Evolutionary conservation across 2,797 vertebrate genomes (phyloP), one percentile per base, ranked within the genome.

Genomic region (Gastrophryne carolinensis): DNA sequence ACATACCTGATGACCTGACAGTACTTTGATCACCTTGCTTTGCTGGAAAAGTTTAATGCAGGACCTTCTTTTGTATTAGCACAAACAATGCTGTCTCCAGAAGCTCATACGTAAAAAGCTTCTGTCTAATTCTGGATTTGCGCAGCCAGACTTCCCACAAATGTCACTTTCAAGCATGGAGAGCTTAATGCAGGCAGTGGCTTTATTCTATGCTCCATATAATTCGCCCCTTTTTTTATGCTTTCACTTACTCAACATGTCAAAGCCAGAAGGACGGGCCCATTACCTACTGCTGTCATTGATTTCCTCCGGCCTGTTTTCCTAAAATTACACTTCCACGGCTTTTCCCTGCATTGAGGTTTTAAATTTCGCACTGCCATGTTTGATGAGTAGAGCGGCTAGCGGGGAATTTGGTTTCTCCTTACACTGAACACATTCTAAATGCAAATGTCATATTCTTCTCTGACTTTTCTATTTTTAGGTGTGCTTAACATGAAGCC

Each of bases 201-300:
- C 52, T 52, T 57, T 29, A 19, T 21, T 61, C 29, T 52, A 63
- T 63, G 58, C 47, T 63, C 61, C 57, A 63, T 73, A 73, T 63
- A 61, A 49, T 54, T 56, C 17, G 2, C n/a, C 49, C 61, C 49
- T 9, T 35, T 12, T 34, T 65, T 73, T 44, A 65, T 60, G 44
- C 26, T 39, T 27, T 34, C 56, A 60, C 53, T 75, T 75, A 68
- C 41, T 75, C 73, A 75, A 68, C 73, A 68, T 61, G 73, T 75
- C 73, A 61, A 19, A 61, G 34, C 50, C 50, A 75, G 44, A 52
- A 61, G 53, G 41, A 56, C n/a, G 63, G 52, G 23, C 61, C 29
- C 63, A 67, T 68, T 68, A 60, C 64, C 64, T 53, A 54, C 30
- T 39, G n/a, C 44, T 13, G 11, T 17, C 65, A 75, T 75, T 69